Evolutionary conservation across 2,888 invertebrate species (phyloP).

Genomic region (Leucozona laternaria): DNA sequence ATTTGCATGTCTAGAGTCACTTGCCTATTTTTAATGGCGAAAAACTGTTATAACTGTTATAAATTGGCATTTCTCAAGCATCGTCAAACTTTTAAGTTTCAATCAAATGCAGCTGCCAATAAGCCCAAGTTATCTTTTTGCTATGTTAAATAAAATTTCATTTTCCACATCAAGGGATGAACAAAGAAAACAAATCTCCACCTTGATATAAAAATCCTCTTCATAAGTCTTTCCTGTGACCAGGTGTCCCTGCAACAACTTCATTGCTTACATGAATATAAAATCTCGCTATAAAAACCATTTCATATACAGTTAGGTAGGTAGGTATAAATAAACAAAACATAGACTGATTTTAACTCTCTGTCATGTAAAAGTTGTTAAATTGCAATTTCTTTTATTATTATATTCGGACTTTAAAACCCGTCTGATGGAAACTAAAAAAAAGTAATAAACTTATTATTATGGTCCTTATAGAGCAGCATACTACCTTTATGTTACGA

Average conservation of each 20-base stretch:
- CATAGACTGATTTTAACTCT: background rate
- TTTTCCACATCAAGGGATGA: background rate
- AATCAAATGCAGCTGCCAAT: too few relatives aligned
- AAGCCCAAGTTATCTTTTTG: too few relatives aligned
- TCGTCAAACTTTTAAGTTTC: too few relatives aligned
- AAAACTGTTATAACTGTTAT: too few relatives aligned
- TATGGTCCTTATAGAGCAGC: background rate
- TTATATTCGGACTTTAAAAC: background rate
- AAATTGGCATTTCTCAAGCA: too few relatives aligned
- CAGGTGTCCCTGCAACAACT: constrained; percentile 10
- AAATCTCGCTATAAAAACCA: constrained; percentile 4
- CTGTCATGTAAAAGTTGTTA: background rate
- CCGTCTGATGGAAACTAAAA: background rate
- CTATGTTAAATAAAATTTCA: too few relatives aligned
- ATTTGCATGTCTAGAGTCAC: too few relatives aligned
- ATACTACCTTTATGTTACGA: too few relatives aligned
- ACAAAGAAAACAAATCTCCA: background rate
- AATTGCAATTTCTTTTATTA: constrained; percentile 1
- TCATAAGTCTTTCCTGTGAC: background rate
- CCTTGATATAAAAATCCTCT: background rate
- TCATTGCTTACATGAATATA: background rate
- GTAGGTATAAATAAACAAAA: background rate
- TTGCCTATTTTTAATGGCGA: too few relatives aligned
- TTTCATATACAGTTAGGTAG: too few relatives aligned
- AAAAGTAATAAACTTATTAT: constrained; percentile 4